A percentile compares a stretch with the other conserved stretches of the same genome.
phyloP scores from a whole-genome alignment of 2,888 invertebrate genomes.

The Fissipunctia ypsillon region DNA sequence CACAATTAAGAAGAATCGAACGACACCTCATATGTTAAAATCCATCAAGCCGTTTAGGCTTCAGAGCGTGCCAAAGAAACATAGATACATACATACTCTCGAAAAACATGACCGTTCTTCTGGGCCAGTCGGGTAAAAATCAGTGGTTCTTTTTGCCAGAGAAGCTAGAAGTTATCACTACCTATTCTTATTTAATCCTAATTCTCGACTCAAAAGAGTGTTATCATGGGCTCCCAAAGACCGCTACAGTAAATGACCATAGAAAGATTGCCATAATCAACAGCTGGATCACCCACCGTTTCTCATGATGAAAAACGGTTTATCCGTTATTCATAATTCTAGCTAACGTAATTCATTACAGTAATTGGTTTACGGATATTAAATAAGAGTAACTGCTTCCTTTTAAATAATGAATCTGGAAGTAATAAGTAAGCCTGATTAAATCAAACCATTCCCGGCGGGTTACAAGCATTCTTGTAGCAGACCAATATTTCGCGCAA shows the following conservation, averaged over 20 bases:
- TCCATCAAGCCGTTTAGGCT: too few relatives aligned
- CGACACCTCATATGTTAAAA: too few relatives aligned
- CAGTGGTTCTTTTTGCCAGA: background rate
- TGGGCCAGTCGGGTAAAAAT: too few relatives aligned
- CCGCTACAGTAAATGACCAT: background rate
- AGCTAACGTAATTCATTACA: conserved; percentile 13
- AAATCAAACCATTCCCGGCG: background rate
- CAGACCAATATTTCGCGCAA: background rate
- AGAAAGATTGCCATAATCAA: background rate
- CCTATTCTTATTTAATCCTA: too few relatives aligned
- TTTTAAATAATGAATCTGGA: background rate
- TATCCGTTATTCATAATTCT: conserved; percentile 5
- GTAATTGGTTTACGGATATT: conserved; percentile 31
- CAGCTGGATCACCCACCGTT: background rate
- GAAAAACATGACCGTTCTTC: too few relatives aligned
- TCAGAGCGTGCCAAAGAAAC: too few relatives aligned
- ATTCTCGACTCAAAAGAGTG: background rate
- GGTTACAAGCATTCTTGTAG: background rate
- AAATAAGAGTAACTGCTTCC: conserved; percentile 1
- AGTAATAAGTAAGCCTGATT: background rate
- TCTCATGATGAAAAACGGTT: conserved; percentile 7
- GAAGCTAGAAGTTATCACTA: background rate
- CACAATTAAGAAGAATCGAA: too few relatives aligned
- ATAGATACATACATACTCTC: too few relatives aligned
- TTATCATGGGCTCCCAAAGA: too few relatives aligned